phyloP scores from a whole-genome alignment of 1,140 invertebrate genomes.

The Leptopilina clavipes region DNA sequence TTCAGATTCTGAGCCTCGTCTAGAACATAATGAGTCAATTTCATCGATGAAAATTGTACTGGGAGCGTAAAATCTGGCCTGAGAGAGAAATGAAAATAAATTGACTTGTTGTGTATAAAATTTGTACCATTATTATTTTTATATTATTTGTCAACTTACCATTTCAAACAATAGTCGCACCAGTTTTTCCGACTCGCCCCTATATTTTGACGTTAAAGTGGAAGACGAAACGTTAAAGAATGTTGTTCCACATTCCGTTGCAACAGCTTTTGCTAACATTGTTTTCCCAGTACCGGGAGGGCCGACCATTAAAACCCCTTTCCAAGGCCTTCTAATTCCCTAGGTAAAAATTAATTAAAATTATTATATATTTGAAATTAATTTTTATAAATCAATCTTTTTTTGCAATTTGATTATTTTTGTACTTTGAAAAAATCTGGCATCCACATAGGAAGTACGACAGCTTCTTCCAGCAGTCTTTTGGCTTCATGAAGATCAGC shows the following conservation, averaged over 20 bases:
- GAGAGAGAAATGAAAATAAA: slow-evolving; percentile 43
- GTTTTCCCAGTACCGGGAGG: slow-evolving; percentile 99
- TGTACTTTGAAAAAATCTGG: slow-evolving; percentile 96
- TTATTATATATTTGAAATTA: too few species aligned
- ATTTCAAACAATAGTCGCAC: slow-evolving; percentile 98
- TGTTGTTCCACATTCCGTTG: slow-evolving; percentile 98
- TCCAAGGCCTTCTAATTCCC: slow-evolving; percentile 94
- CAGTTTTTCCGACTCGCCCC: slow-evolving; percentile 99
- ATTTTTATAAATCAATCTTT: too few species aligned
- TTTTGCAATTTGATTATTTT: too few species aligned
- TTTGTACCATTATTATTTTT: too few species aligned
- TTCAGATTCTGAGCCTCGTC: slow-evolving; percentile 96
- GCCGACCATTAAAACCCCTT: slow-evolving; percentile 97
- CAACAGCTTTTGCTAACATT: slow-evolving; percentile 99
- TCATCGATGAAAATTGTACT: slow-evolving; percentile 99
- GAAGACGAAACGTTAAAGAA: slow-evolving; percentile 99
- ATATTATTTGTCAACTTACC: slow-evolving; percentile 77
- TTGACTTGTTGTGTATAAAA: background rate
- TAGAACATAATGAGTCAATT: slow-evolving; percentile 98
- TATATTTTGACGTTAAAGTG: slow-evolving; percentile 97
- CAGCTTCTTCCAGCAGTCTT: slow-evolving; percentile 95
- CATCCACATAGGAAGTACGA: slow-evolving; percentile 98
- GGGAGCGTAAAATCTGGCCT: slow-evolving; percentile 98
- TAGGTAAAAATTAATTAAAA: slow-evolving; percentile 61
- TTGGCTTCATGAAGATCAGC: slow-evolving; percentile 97